A percentile compares a stretch with the other conserved stretches of the same genome.
Conservation (phyloP, 2,888 invertebrate genomes). For the Gymnoscelis rufifasciata region DNA sequence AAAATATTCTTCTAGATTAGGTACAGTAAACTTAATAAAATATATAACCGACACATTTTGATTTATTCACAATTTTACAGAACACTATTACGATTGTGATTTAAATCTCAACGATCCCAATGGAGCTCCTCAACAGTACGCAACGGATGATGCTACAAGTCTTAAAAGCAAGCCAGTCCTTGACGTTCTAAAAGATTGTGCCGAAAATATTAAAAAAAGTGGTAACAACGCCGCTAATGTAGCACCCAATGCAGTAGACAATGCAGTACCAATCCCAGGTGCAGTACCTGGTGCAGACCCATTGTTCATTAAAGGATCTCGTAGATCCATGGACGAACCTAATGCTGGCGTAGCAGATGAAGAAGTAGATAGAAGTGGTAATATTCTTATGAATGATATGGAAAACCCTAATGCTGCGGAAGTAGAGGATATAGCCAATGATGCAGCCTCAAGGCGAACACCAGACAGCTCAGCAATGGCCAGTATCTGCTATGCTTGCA, state of each 20-base stretch:
- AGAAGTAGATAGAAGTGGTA: background rate
- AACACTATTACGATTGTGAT: background rate
- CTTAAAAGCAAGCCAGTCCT: constrained; percentile 7
- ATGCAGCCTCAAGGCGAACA: constrained; percentile 8
- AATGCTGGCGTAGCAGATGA: constrained; percentile 1
- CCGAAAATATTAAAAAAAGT: constrained; percentile 9
- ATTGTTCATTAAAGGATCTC: constrained; percentile 1
- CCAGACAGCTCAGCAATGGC: background rate
- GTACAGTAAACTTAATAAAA: too few species aligned
- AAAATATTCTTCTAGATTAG: too few species aligned
- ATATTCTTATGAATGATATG: too few species aligned
- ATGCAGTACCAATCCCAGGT: too few species aligned
- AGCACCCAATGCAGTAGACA: too few species aligned
- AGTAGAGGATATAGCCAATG: too few species aligned
- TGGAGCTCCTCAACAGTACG: background rate
- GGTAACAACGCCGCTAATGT: background rate
- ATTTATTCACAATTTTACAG: background rate
- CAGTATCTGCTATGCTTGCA: constrained; percentile 61
- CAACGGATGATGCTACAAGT: background rate
- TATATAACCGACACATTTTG: too few species aligned
- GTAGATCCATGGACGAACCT: constrained; percentile 12
- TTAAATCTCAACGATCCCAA: background rate
- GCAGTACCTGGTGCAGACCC: too few species aligned
- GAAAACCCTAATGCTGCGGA: background rate
- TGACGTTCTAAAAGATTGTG: constrained; percentile 21